Percentiles rank a stretch among this genome's conserved stretches.
Conservation (phyloP, 1,140 invertebrate species). For the Dreissena rostriformis region DNA sequence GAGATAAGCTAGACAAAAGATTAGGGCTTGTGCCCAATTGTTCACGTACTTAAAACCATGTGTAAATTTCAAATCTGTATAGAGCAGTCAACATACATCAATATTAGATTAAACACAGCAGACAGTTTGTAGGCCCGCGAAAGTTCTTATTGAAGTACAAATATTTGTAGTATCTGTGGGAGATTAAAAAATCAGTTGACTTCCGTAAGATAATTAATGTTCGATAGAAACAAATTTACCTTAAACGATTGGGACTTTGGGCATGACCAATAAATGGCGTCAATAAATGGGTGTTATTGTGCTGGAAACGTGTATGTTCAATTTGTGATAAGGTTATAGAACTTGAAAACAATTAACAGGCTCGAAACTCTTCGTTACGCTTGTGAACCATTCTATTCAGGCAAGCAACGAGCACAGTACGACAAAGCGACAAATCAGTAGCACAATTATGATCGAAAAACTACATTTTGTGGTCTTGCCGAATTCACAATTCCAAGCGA, state of each 20-base stretch:
- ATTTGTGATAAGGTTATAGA: no score
- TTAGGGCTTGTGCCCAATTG: conserved; percentile 21
- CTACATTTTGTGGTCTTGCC: no score
- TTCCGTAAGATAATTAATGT: conserved; percentile 56
- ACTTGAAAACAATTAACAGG: no score
- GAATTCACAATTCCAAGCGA: no score
- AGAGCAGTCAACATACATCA: conserved; percentile 40
- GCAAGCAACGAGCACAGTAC: no score
- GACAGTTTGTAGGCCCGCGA: conserved; percentile 32
- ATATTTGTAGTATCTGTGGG: conserved; percentile 51
- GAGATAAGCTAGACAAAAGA: conserved; percentile 48
- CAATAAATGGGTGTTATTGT: no score
- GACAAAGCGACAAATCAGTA: no score
- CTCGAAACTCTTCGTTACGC: no score
- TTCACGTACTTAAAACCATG: conserved; percentile 39
- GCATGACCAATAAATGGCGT: no score
- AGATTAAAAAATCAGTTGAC: conserved; percentile 54
- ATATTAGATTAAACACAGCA: conserved; percentile 44
- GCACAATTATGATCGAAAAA: no score
- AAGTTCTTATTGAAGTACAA: conserved; percentile 47
- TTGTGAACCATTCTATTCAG: no score
- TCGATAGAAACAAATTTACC: conserved; percentile 32
- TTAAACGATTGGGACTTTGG: conserved; percentile 26
- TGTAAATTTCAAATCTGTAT: conserved; percentile 48
- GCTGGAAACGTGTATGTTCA: no score